Base-by-base conservation (phyloP, 2,888 invertebrate genomes). In the Cordilura impudica region DNA sequence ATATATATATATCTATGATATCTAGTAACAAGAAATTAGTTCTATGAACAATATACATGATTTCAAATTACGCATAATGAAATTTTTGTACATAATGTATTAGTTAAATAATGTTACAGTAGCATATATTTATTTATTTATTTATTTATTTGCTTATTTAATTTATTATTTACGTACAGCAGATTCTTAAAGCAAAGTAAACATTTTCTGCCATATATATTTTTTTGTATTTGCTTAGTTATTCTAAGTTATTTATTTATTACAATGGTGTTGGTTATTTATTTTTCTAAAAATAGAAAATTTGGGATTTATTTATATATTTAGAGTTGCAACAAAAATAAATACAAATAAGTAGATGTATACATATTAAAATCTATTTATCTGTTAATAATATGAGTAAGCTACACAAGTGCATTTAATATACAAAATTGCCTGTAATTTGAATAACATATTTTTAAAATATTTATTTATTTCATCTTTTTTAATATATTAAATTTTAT, bases 321-420 rank as follows among this genome's bases (percentile, higher is more conserved):
- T 12, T 16, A 65, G 51, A 21, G 23, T n/a, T 21, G 16, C 2
- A 43, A 51, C 19, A 16, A 45, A 14, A 45, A 3, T 8, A 3
- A 47, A 14, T 23, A 23, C 31, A n/a, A n/a, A n/a, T n/a, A n/a
- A n/a, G n/a, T n/a, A n/a, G n/a, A n/a, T n/a, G n/a, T 78, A 78
- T 23, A 31, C 21, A 45, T 67, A 60, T 35, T 39, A 10, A 47
- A 31, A 12, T 31, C 47, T 43, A 6, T 53, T 2, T 53, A 21
- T 5, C 12, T 54, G 14, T 19, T 21, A n/a, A 26, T 80, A 75
- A 73, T 78, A 71, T 54, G 66, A 77, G 70, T 72, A 74, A 74
- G 54, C 76, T 79, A 78, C 71, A 65, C 66, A 72, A 76, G 69
- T 72, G 77, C 76, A 79, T 53, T 76, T 61, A 70, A 26, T 39